These are phyloP conservation scores for Synodontis membranacea DNA, from an alignment of 2,113 vertebrate species.

Conservation along the genomic window DNA sequence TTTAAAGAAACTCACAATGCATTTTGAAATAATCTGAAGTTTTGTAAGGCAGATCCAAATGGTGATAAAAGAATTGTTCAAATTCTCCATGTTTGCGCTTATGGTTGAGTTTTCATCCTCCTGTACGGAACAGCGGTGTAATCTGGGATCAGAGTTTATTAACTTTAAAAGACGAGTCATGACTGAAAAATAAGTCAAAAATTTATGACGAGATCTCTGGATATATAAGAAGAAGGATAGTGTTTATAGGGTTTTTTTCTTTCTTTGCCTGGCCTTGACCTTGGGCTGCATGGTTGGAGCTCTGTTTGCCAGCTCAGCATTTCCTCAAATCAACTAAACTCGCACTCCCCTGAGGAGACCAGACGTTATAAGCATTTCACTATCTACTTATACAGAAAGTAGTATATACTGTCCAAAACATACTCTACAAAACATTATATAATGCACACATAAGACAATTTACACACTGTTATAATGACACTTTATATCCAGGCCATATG, in stretches of 20 bases:
- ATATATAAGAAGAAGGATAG: not conserved
- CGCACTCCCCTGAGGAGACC: constrained; percentile 36
- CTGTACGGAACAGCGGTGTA: constrained; percentile 37
- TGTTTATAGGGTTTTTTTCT: not conserved
- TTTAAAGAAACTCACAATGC: not conserved
- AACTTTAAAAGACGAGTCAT: not conserved
- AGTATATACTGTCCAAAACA: not conserved
- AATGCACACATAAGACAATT: not conserved
- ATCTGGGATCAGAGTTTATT: constrained; percentile 9
- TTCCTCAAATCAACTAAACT: constrained; percentile 24
- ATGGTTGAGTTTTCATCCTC: not conserved
- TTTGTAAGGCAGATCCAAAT: not conserved
- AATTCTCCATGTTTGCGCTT: not conserved
- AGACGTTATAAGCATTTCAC: constrained; percentile 52
- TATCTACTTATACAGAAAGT: constrained; percentile 54
- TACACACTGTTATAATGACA: not conserved
- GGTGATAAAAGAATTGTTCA: not conserved
- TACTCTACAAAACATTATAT: not conserved
- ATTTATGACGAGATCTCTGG: not conserved
- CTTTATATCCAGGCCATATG: not conserved
- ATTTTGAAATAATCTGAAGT: not conserved
- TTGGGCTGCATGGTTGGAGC: constrained; percentile 68
- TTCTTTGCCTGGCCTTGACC: constrained; percentile 58
- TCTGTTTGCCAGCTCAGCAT: constrained; percentile 53
- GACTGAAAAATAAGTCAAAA: not conserved